These are phyloP conservation scores for Exocentrus adspersus DNA, from an alignment of 2,888 invertebrate species.

Conservation along the genomic window DNA sequence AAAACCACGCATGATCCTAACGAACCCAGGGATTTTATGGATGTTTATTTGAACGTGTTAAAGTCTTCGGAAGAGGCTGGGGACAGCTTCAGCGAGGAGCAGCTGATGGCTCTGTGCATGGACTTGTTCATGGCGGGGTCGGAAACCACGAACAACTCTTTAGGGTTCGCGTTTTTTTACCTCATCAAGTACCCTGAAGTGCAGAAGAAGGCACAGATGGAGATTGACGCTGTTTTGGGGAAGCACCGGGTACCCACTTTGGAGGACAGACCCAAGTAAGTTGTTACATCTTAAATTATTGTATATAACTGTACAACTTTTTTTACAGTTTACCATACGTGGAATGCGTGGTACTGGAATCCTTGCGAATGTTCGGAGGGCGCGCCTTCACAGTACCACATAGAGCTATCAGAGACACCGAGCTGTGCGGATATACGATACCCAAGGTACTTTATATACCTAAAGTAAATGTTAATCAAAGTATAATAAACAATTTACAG, in stretches of 20 bases:
- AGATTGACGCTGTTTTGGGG: slow-evolving; percentile 81
- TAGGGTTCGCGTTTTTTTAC: slow-evolving; percentile 81
- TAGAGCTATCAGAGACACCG: slow-evolving; percentile 77
- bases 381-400: slow-evolving; percentile 83
- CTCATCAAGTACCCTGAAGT: slow-evolving; percentile 76
- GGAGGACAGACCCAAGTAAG: slow-evolving; percentile 77
- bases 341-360: slow-evolving; percentile 81
- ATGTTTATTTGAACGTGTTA: slow-evolving; percentile 78
- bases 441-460: too few relatives aligned
- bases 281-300: slow-evolving; percentile 18
- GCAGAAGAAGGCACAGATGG: slow-evolving; percentile 79
- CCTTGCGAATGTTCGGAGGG: slow-evolving; percentile 82
- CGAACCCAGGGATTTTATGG: slow-evolving; percentile 82
- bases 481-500: too few relatives aligned
- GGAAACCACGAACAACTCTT: slow-evolving; percentile 83
- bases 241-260: slow-evolving; percentile 73
- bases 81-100: slow-evolving; percentile 72
- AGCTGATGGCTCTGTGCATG: slow-evolving; percentile 81
- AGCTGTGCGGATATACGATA: slow-evolving; percentile 76
- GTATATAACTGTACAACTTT: too few relatives aligned
- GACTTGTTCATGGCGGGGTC: slow-evolving; percentile 90
- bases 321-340: slow-evolving; percentile 81
- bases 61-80: slow-evolving; percentile 66
- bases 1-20: slow-evolving; percentile 71
- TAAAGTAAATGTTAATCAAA: too few relatives aligned